Evolutionary conservation across 2,888 invertebrate species (phyloP), one percentile per base, ranked within the genome.

Genomic region (Trimorus sp.): DNA sequence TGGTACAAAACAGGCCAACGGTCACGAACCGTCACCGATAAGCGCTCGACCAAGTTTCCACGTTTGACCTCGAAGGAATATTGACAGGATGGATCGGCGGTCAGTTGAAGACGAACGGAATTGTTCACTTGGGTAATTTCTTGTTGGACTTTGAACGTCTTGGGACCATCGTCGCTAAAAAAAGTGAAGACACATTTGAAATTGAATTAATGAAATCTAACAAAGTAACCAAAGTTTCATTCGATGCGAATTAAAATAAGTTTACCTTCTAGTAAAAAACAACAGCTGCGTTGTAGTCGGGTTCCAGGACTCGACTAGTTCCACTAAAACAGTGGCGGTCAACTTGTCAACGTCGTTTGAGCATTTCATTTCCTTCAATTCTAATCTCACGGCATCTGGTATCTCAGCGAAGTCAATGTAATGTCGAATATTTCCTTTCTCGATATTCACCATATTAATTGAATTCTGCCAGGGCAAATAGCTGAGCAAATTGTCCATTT

Each of bases 81-180:
- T n/a, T 93, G 93, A 88, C 96, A 97, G 51, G 93, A 92, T 6
- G 96, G 95, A 89, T 96, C 96, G 84, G 96, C 92, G 65, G 94
- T 93, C 15, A 97, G 87, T 63, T 93, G 93, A 4, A 96, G 89
- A 85, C 92, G 92, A 0, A 94, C 93, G 48, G 60, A 91, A 90
- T 0, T 94, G 94, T 86, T 93, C 93, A 42, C 36, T 53, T 75
- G 48, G 93, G 92, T 84, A 92, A 93, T 76, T 93, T 94, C 16
- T 94, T 92, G 84, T 94, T 93, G 89, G 16, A 96, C 84, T 86
- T 93, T 93, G 90, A 96, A 93, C 5, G 94, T 93, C 38, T 91
- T 90, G 60, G 90, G 92, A 26, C 90, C 88, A 16, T 86, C 86
- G 79, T 93, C 92, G 36, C 93, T 93, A 11, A 11, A 58, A 38